Evolutionary conservation across 2,888 invertebrate genomes (phyloP).

Genomic region (Drosophila fulvimacula): DNA sequence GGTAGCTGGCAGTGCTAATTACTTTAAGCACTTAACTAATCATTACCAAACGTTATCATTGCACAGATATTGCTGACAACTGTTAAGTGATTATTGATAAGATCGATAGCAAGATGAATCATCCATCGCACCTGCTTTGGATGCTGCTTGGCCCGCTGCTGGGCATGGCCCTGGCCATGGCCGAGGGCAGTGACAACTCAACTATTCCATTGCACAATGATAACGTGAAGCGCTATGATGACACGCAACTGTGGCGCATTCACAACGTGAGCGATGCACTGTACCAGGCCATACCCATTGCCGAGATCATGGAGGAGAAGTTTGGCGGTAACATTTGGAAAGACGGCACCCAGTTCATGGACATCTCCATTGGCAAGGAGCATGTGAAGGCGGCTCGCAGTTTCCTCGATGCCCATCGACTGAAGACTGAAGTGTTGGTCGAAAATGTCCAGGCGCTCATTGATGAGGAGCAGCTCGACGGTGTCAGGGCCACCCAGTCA

Average conservation of each 20-base stretch:
- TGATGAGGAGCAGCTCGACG: slow-evolving; percentile 88
- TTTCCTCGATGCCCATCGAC: slow-evolving; percentile 87
- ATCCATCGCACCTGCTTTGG: slow-evolving; percentile 22
- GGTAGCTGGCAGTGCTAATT: slow-evolving; percentile 18
- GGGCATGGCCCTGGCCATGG: slow-evolving; percentile 5
- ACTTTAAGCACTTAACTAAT: slow-evolving; percentile 12
- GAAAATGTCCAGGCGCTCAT: slow-evolving; percentile 91
- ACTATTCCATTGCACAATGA: neutral
- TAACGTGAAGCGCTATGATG: slow-evolving; percentile 73
- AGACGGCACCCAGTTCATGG: slow-evolving; percentile 85
- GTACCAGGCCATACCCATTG: slow-evolving; percentile 64
- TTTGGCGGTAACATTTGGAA: slow-evolving; percentile 84
- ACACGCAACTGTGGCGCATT: slow-evolving; percentile 82
- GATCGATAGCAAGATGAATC: slow-evolving; percentile 8
- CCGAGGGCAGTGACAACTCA: neutral
- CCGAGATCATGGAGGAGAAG: slow-evolving; percentile 74
- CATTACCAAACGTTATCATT: slow-evolving; percentile 24
- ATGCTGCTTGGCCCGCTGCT: slow-evolving; percentile 33
- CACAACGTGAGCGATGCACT: slow-evolving; percentile 80
- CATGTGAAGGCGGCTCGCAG: slow-evolving; percentile 87
- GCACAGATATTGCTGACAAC: slow-evolving; percentile 17
- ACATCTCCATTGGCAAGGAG: slow-evolving; percentile 89
- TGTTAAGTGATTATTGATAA: slow-evolving; percentile 13
- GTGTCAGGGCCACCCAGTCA: slow-evolving; percentile 82
- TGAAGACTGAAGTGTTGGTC: slow-evolving; percentile 88